phyloP scores from a whole-genome alignment of 2,888 invertebrate species.

The Eilema caniola region DNA sequence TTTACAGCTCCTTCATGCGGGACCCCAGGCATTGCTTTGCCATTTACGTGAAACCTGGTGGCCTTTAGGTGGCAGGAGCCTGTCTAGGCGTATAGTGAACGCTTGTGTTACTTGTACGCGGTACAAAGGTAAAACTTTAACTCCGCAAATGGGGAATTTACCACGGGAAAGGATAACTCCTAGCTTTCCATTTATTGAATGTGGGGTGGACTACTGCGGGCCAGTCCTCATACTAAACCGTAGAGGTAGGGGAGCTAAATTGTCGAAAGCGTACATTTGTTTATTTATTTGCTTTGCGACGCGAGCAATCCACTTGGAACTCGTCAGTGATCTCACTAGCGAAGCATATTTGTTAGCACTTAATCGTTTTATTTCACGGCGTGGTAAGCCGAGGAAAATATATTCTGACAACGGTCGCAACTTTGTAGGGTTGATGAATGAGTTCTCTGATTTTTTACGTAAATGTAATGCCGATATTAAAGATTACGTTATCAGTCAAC shows the following conservation, averaged over 20 bases:
- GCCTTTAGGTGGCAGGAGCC: constrained; percentile 26
- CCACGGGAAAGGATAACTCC: neutral
- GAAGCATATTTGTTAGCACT: constrained; percentile 5
- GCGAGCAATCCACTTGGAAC: constrained; percentile 13
- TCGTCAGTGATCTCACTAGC: neutral
- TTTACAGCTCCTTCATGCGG: constrained; percentile 26
- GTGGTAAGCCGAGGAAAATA: constrained; percentile 5
- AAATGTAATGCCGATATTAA: neutral
- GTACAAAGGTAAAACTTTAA: neutral
- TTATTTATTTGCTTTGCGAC: no score
- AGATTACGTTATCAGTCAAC: neutral
- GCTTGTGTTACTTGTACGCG: constrained; percentile 14
- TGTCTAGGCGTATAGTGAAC: constrained; percentile 26
- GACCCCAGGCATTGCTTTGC: constrained; percentile 26
- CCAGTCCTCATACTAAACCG: constrained; percentile 12
- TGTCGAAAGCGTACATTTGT: constrained; percentile 11
- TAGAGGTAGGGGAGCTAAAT: constrained; percentile 1
- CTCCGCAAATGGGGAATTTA: constrained; percentile 11
- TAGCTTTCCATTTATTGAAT: constrained; percentile 6
- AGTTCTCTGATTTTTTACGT: neutral
- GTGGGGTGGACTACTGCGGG: constrained; percentile 13
- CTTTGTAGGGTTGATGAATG: constrained; percentile 5
- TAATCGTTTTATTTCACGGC: constrained; percentile 7
- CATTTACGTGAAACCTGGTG: constrained; percentile 20
- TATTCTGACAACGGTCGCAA: constrained; percentile 9